These are phyloP conservation scores for Rugalucina vietnamica DNA, from an alignment of 2,888 invertebrate genomes.

Conservation along the genomic window DNA sequence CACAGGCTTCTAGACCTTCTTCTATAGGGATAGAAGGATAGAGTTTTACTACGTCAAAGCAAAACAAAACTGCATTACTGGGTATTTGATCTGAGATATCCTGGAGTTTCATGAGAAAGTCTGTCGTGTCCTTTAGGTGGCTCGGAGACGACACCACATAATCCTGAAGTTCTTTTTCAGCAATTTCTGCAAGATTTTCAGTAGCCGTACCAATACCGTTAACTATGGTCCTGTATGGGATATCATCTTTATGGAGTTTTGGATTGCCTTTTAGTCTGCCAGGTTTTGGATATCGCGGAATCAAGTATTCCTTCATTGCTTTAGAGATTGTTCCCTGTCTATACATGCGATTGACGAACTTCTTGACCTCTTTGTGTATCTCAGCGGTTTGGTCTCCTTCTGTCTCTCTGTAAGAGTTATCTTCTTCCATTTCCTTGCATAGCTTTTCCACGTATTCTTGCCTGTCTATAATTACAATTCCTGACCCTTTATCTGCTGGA, in stretches of 20 bases:
- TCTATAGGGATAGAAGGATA: slow-evolving; percentile 22
- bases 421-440: background rate
- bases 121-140: slow-evolving; percentile 6
- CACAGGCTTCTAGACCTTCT: slow-evolving; percentile 3
- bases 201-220: background rate
- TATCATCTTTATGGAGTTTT: background rate
- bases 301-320: background rate
- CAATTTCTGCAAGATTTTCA: background rate
- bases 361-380: background rate
- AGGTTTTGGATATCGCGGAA: background rate
- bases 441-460: background rate
- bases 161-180: slow-evolving; percentile 7
- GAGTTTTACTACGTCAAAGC: slow-evolving; percentile 19
- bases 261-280: background rate
- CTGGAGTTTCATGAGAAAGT: too few species aligned
- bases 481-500: background rate
- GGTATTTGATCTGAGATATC: slow-evolving; percentile 12
- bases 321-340: background rate
- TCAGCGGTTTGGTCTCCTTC: background rate
- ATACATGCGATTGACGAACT: background rate
- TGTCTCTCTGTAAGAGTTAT: background rate
- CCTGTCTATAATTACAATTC: background rate
- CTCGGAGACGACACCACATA: slow-evolving; percentile 7
- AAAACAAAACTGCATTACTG: slow-evolving; percentile 6
- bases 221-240: background rate